Percentiles rank a stretch among this genome's conserved stretches.
phyloP scores from a whole-genome alignment of 2,888 invertebrate genomes.

The Choristoneura rosaceana region DNA sequence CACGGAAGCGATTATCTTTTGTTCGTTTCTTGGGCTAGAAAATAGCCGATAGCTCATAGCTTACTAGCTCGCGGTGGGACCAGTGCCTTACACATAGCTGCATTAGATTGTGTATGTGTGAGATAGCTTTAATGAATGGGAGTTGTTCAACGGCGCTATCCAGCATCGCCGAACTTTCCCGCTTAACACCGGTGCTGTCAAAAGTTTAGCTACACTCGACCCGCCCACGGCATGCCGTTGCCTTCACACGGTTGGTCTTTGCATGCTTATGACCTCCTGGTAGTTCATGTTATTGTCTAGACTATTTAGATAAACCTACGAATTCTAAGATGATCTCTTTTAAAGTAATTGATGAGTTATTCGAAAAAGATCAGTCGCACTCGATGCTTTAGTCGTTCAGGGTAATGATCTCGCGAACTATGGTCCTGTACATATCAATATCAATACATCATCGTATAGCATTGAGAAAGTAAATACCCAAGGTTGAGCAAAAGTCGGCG shows the following conservation, averaged over 20 bases:
- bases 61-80: too few relatives aligned
- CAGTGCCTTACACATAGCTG: not conserved
- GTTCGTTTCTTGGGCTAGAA: too few relatives aligned
- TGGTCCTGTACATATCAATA: not conserved
- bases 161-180: constrained; percentile 35
- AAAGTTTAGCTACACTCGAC: constrained; percentile 23
- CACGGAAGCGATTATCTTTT: too few relatives aligned
- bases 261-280: constrained; percentile 19
- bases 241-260: constrained; percentile 15
- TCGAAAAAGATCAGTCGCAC: too few relatives aligned
- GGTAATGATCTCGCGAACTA: not conserved
- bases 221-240: constrained; percentile 13
- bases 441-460: not conserved
- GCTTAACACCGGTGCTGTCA: constrained; percentile 36
- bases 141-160: constrained; percentile 3
- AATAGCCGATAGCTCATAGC: too few relatives aligned
- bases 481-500: not conserved
- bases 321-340: too few relatives aligned
- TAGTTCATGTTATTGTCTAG: constrained; percentile 8
- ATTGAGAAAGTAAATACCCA: not conserved
- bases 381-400: too few relatives aligned
- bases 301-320: not conserved
- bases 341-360: too few relatives aligned
- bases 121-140: constrained; percentile 4
- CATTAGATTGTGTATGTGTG: not conserved